Evolutionary conservation across 2,797 vertebrate species (phyloP).

Genomic region (Tangara arthus): DNA sequence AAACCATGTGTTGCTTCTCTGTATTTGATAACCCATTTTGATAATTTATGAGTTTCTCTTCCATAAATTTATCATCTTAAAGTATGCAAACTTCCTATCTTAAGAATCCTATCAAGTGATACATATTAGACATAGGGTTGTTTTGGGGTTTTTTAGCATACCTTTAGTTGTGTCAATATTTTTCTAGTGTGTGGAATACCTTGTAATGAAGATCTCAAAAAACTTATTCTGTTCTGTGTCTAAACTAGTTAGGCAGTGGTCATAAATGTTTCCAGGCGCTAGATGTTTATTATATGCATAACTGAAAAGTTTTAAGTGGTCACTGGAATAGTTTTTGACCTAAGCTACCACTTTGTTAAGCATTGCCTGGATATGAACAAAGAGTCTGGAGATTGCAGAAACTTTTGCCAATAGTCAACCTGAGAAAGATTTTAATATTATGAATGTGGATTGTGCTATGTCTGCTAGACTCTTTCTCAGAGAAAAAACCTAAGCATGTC

Average conservation of each 20-base stretch:
- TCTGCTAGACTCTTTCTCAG: not conserved
- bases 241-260: not conserved
- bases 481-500: not conserved
- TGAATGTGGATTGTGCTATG: not conserved
- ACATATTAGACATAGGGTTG: fast-evolving
- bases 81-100: not conserved
- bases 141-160: fast-evolving
- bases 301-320: not conserved
- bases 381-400: not conserved
- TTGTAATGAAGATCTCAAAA: not conserved
- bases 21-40: not conserved
- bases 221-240: not conserved
- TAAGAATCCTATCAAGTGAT: not conserved
- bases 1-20: not conserved
- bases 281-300: not conserved
- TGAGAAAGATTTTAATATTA: not conserved
- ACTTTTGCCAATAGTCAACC: not conserved
- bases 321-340: not conserved
- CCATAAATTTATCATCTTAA: not conserved
- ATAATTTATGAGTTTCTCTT: not conserved
- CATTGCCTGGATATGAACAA: not conserved
- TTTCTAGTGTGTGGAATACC: not conserved
- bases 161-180: not conserved
- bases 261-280: not conserved
- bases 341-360: not conserved